phyloP scores from a whole-genome alignment of 1,140 invertebrate species.

The Caenorhabditis latens region DNA sequence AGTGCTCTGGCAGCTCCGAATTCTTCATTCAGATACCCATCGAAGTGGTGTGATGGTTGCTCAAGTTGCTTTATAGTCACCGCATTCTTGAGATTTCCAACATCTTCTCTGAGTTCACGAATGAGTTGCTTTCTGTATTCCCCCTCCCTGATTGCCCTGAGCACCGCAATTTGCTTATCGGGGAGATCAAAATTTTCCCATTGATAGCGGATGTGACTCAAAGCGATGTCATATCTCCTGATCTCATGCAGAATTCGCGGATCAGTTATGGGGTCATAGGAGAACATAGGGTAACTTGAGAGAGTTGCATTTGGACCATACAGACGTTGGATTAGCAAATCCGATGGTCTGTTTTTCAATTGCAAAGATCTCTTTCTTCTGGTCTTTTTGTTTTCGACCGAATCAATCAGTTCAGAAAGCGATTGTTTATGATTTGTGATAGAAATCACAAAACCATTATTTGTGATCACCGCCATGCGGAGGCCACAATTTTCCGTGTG shows the following conservation, averaged over 20 bases:
- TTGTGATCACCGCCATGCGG: background rate
- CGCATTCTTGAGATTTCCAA: background rate
- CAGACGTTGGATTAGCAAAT: background rate
- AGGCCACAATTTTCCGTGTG: background rate
- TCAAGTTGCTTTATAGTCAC: background rate
- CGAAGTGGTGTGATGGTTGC: background rate
- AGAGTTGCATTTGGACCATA: background rate
- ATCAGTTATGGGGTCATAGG: background rate
- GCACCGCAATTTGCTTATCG: background rate
- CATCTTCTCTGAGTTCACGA: background rate
- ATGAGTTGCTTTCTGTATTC: conserved; percentile 5
- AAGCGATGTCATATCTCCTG: background rate
- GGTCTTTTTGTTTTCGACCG: background rate
- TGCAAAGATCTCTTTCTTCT: background rate
- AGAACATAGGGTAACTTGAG: background rate
- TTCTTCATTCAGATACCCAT: background rate
- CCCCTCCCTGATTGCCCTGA: background rate
- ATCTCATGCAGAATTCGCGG: background rate
- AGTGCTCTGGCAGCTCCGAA: background rate
- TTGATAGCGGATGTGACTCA: background rate
- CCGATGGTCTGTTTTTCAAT: background rate
- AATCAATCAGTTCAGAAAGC: background rate
- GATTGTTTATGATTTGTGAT: background rate
- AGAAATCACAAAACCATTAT: background rate
- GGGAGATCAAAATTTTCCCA: background rate